Evolutionary conservation across 2,888 invertebrate genomes (phyloP).

Genomic region (Coecobrya sp.): DNA sequence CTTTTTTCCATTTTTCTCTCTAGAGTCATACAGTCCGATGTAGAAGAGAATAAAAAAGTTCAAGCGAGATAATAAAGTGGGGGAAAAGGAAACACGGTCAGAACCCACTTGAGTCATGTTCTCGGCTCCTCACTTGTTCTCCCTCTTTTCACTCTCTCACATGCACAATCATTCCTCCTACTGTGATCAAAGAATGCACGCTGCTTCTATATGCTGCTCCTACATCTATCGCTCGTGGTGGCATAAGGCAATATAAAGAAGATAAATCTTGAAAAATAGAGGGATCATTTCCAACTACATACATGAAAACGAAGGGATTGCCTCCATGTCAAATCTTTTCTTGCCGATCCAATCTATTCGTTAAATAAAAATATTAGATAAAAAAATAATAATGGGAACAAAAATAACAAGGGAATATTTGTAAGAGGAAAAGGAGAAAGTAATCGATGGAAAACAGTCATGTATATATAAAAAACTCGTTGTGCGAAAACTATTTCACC

Average conservation of each 20-base stretch:
- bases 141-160: background rate
- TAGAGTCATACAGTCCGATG: constrained; percentile 36
- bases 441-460: constrained; percentile 62
- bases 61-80: constrained; percentile 79
- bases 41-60: constrained; percentile 57
- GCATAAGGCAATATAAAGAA: constrained; percentile 45
- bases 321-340: constrained; percentile 68
- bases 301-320: constrained; percentile 33
- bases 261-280: constrained; percentile 75
- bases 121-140: constrained; percentile 49
- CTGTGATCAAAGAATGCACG: constrained; percentile 59
- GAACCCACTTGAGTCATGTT: constrained; percentile 79
- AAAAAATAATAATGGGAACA: constrained; percentile 5
- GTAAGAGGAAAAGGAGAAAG: constrained; percentile 9
- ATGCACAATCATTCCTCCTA: constrained; percentile 17
- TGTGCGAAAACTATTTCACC: constrained; percentile 37
- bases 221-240: background rate
- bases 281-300: constrained; percentile 77
- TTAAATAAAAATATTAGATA: constrained; percentile 43
- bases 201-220: background rate
- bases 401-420: constrained; percentile 33
- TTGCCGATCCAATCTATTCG: constrained; percentile 25
- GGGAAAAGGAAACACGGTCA: constrained; percentile 78
- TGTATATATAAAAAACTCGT: constrained; percentile 14
- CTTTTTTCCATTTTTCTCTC: constrained; percentile 42